Evolutionary conservation across 2,797 vertebrate genomes (phyloP), one percentile per base, ranked within the genome.

Genomic region (Myoxocephalus aenaeus): DNA sequence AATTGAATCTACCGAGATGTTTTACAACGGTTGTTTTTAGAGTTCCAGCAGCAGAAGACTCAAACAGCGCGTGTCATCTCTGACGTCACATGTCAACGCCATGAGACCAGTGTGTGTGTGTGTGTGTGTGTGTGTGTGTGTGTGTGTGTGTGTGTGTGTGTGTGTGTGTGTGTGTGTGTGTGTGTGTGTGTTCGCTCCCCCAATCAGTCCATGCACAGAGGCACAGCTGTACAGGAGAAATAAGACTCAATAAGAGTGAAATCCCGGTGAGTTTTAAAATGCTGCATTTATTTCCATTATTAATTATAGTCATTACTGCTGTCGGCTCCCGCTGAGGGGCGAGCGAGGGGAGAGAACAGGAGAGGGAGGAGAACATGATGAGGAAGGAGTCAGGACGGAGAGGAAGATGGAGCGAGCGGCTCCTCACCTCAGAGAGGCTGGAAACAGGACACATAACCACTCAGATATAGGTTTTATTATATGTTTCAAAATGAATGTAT

Each of bases 221-320:
- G 81, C 74, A 83, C 90, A 91, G 90, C 89, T 94, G 90, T 84
- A 80, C 71, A 70, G 79, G 73, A 82, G 80, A 91, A 92, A 91
- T 88, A 89, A 90, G 80, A 83, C 83, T 83, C 86, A 87, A 86
- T 87, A 76, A 79, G 84, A 90, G 80, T 73, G 82, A 85, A 90
- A 90, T 92, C 90, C 90, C 84, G 62, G 44, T 56, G 87, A 91
- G 86, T 87, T 92, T 87, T 82, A 85, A 88, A 92, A 92, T 27
- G 79, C 89, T 90, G 89, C 90, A 93, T 93, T 93, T 92, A 93
- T 93, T 94, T 93, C 88, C 91, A 92, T 93, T 94, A 94, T 94
- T 94, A 94, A 94, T 94, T 93, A 93, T 90, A 92, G 88, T 94
- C 92, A 94, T 94, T 94, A 94, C 87, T 69, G 86, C 85, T 78